Percentiles rank a stretch among this genome's conserved stretches.
These are phyloP conservation scores for Cyclophora albipunctata DNA, from an alignment of 2,888 invertebrate species.

Conservation along the genomic window DNA sequence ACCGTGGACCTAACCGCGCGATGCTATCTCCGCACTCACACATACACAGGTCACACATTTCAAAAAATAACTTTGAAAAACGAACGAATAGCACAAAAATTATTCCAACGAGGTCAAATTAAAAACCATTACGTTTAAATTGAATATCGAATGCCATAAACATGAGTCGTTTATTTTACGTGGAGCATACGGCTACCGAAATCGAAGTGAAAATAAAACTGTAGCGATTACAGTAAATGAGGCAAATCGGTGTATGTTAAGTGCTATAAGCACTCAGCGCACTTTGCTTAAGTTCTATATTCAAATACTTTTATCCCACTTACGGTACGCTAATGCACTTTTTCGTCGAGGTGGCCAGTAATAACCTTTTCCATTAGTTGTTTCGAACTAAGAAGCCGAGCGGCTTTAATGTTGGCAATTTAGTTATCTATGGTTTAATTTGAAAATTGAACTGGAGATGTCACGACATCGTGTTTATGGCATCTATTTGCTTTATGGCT, in stretches of 20 bases:
- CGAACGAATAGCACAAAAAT: slow-evolving; percentile 19
- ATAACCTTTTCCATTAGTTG: slow-evolving; percentile 63
- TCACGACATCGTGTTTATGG: neutral
- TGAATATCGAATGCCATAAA: slow-evolving; percentile 35
- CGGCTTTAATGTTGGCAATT: slow-evolving; percentile 38
- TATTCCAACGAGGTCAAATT: slow-evolving; percentile 26
- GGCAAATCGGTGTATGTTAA: slow-evolving; percentile 59
- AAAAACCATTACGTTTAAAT: slow-evolving; percentile 34
- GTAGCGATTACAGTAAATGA: slow-evolving; percentile 57
- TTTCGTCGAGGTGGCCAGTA: slow-evolving; percentile 62
- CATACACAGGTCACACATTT: slow-evolving; percentile 14
- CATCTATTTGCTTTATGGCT: neutral
- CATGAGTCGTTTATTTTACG: slow-evolving; percentile 33
- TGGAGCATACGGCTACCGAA: slow-evolving; percentile 30
- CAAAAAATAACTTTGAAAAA: slow-evolving; percentile 13
- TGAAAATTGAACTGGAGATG: slow-evolving; percentile 13
- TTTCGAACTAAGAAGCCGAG: slow-evolving; percentile 44
- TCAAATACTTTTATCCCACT: slow-evolving; percentile 70
- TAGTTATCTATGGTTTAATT: slow-evolving; percentile 28
- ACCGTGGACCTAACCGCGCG: slow-evolving; percentile 16
- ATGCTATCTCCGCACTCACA: slow-evolving; percentile 9
- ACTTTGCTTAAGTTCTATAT: slow-evolving; percentile 66
- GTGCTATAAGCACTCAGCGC: slow-evolving; percentile 60
- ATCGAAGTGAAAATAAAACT: slow-evolving; percentile 41
- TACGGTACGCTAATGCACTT: slow-evolving; percentile 68